A percentile compares a stretch with the other conserved stretches of the same genome.
These are phyloP conservation scores for Pantherophis guttatus DNA, from an alignment of 2,113 vertebrate genomes.

Conservation along the genomic window DNA sequence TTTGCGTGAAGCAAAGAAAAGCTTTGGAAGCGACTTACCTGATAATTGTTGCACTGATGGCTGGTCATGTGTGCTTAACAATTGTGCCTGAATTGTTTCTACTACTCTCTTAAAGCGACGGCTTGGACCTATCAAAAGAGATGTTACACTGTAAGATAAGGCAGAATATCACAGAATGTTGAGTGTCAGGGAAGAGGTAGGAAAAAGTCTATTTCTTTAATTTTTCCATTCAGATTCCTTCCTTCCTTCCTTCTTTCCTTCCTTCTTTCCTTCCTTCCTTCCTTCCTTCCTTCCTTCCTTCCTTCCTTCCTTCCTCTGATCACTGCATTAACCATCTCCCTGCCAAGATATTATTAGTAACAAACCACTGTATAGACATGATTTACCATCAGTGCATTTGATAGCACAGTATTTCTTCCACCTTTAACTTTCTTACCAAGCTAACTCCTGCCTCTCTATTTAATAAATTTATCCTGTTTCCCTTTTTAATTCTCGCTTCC, in stretches of 20 bases:
- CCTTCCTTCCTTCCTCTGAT: not conserved
- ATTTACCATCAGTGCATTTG: not conserved
- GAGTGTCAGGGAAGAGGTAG: not conserved
- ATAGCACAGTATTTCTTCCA: not conserved
- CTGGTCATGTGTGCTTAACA: conserved; percentile 97
- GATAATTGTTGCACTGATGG: conserved; percentile 93
- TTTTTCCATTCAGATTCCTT: not conserved
- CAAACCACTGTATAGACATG: not conserved
- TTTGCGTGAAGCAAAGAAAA: conserved; percentile 56
- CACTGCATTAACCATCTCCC: not conserved
- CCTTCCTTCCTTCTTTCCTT: not conserved
- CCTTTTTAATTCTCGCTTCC: not conserved
- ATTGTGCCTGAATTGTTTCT: conserved; percentile 98
- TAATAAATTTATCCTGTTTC: not conserved
- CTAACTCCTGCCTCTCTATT: not conserved
- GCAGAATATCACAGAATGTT: not conserved
- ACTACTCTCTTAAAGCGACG: conserved; percentile 98
- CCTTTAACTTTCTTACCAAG: too few species aligned
- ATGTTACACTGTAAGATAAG: conserved; percentile 45
- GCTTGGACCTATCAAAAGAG: conserved; percentile 82
- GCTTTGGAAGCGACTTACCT: conserved; percentile 80
- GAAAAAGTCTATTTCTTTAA: conserved; percentile 11
- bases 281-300: not conserved
- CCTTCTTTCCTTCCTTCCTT: not conserved
- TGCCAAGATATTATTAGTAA: not conserved